Evolutionary conservation across 2,888 invertebrate species (phyloP).

Genomic region (Eurois occulta): DNA sequence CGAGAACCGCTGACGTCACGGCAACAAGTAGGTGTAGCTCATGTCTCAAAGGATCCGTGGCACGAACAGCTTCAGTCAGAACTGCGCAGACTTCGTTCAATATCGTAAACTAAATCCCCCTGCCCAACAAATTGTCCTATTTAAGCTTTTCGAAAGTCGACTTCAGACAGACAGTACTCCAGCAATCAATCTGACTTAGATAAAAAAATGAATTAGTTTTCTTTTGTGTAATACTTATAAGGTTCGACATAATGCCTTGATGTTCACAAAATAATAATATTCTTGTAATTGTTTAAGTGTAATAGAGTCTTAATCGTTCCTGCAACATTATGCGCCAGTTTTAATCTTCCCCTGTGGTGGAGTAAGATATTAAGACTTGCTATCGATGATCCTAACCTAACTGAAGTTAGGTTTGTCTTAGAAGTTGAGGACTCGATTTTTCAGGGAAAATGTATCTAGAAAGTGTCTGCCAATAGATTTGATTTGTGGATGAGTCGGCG

Average conservation of each 20-base stretch:
- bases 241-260: background rate
- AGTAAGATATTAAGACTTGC: background rate
- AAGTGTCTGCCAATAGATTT: constrained; percentile 24
- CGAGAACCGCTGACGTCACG: constrained; percentile 23
- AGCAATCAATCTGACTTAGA: background rate
- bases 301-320: background rate
- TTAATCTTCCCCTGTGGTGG: too few species aligned
- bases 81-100: background rate
- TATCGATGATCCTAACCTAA: background rate
- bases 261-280: background rate
- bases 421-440: background rate
- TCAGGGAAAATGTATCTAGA: background rate
- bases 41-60: background rate
- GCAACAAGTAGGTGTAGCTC: background rate
- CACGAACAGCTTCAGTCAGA: constrained; percentile 22
- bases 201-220: background rate
- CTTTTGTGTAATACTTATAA: background rate
- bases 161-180: background rate
- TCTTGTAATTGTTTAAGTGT: background rate
- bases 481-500: constrained; percentile 51
- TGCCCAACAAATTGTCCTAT: too few species aligned
- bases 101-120: background rate
- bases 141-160: background rate
- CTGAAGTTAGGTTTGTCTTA: background rate
- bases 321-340: background rate